A percentile compares a stretch with the other conserved stretches of the same genome.
Conservation (phyloP, 2,888 invertebrate genomes). For the Caenorhabditis wallacei region DNA sequence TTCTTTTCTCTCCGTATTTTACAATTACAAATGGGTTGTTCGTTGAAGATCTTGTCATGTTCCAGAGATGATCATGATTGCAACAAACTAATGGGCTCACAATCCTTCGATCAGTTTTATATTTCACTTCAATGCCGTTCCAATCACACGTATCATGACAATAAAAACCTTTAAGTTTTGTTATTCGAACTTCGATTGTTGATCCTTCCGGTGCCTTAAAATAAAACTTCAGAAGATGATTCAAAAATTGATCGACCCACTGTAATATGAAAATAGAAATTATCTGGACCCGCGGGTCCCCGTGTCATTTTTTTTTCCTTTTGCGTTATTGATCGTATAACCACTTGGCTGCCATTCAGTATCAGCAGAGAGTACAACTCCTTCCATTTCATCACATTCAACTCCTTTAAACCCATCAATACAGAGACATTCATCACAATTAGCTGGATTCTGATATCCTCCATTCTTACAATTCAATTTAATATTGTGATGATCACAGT, state of each 20-base stretch:
- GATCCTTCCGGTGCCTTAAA: slow-evolving; percentile 36
- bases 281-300: no score
- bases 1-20: slow-evolving; percentile 16
- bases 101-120: slow-evolving; percentile 24
- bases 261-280: background rate
- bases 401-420: slow-evolving; percentile 84
- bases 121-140: slow-evolving; percentile 48
- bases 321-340: no score
- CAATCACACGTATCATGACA: slow-evolving; percentile 29
- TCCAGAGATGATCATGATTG: slow-evolving; percentile 45
- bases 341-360: slow-evolving; percentile 23
- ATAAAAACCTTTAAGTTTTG: slow-evolving; percentile 3
- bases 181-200: slow-evolving; percentile 28
- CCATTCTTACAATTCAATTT: slow-evolving; percentile 47
- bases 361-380: background rate
- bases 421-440: slow-evolving; percentile 76
- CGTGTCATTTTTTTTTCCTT: no score
- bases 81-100: slow-evolving; percentile 33
- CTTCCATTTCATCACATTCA: slow-evolving; percentile 84
- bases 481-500: slow-evolving; percentile 5
- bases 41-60: slow-evolving; percentile 31
- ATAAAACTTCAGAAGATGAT: background rate
- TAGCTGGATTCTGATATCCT: slow-evolving; percentile 40
- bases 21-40: slow-evolving; percentile 43
- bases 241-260: background rate